Percentiles rank a stretch among this genome's conserved stretches.
Conservation (phyloP, 30 jellyfish, hydroid and myxozoan genomes). For the Cassiopea andromeda region DNA sequence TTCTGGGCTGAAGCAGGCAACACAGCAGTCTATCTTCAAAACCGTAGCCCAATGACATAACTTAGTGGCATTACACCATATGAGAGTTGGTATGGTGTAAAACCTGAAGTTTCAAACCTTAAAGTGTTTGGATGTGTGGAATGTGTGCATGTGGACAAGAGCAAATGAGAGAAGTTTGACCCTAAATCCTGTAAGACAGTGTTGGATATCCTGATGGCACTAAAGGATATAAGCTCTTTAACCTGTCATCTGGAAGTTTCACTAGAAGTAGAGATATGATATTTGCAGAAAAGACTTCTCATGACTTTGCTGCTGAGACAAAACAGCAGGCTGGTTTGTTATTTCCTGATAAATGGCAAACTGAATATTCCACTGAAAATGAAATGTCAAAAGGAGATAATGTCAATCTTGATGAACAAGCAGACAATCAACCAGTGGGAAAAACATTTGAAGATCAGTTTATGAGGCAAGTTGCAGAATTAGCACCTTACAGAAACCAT, state of each 20-base stretch:
- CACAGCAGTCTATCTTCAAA: constrained; percentile 45
- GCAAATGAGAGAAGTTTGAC: constrained; percentile 45
- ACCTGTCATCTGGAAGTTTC: constrained; percentile 5
- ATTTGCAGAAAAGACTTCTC: constrained; percentile 46
- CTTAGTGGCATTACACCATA: constrained; percentile 27
- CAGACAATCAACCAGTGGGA: no score
- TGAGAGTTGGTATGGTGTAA: constrained; percentile 30
- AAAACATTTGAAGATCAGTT: constrained; percentile 14
- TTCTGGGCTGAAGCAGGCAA: constrained; percentile 72
- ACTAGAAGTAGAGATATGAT: background rate
- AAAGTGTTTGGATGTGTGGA: constrained; percentile 53
- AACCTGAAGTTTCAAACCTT: constrained; percentile 49
- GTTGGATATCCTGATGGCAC: constrained; percentile 55
- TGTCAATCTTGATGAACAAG: background rate
- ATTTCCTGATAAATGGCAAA: constrained; percentile 5
- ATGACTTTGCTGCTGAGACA: background rate
- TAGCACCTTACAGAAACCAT: constrained; percentile 30
- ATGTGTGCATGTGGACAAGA: constrained; percentile 24
- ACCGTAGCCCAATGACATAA: constrained; percentile 48
- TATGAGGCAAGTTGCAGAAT: constrained; percentile 32
- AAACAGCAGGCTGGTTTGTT: background rate
- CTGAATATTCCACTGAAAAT: background rate
- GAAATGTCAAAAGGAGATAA: background rate
- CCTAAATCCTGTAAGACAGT: constrained; percentile 18
- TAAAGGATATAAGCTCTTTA: constrained; percentile 50